Base-by-base conservation (phyloP, 2,797 vertebrate species). In the Pogoniulus pusillus region DNA sequence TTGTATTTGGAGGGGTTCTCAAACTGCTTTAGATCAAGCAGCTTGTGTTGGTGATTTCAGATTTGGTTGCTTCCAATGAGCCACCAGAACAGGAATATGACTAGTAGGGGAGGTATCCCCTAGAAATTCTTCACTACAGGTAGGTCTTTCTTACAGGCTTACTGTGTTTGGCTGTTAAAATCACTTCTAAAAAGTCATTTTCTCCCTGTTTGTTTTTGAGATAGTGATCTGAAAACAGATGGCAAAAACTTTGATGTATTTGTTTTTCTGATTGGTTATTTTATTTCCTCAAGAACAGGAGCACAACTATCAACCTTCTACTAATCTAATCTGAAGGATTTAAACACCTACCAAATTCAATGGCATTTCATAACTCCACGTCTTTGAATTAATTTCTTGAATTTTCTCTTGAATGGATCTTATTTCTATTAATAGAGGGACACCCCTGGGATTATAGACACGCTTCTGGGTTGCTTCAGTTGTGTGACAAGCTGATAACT, bases 341-440 rank as follows among this genome's bases (percentile, higher is more conserved):
- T 94, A 96, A 92, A 90, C 92, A 22, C 47, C 79, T 89, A 30
- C 76, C 72, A 88, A 70, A 96, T 88, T 93, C 89, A 93, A 78
- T 96, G 79, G 58, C 82, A 96, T 96, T 96, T 97, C 95, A 96
- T 97, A 97, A 96, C 87, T 93, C 32, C 55, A 91, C 92, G 88
- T 94, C 77, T 96, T 96, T 96, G 74, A 96, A 96, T 97, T 96
- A 94, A 93, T 97, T 97, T 96, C 90, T 95, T 95, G 83, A 84
- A 84, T 96, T 94, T 96, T 96, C 93, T 96, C 94, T 95, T 80
- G 9, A 68, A 39, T 35, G n/a, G 69, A 58, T 29, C 34, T 91
- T 96, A 58, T 84, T 87, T 91, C 68, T 89, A 53, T 73, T 94
- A 89, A 93, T 93, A 24, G 81, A 84, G 91, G 32, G 66, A 34